phyloP scores from a whole-genome alignment of 2,888 invertebrate genomes.

The Trichopria drosophilae region DNA sequence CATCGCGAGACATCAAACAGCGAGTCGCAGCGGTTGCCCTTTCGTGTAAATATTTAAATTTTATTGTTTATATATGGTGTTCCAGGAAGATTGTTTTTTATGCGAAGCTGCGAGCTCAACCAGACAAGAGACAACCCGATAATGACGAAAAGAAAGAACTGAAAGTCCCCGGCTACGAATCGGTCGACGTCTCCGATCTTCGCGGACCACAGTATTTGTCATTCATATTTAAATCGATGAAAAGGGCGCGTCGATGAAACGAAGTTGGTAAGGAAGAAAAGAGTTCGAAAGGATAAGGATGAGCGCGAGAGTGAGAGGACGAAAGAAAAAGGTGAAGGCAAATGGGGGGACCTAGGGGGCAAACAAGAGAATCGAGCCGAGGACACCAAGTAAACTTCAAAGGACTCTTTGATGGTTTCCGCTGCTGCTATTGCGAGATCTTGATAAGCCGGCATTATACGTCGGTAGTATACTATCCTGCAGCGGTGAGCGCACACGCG shows the following conservation, averaged over 20 bases:
- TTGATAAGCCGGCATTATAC: slow-evolving; percentile 55
- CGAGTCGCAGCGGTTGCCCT: too few relatives aligned
- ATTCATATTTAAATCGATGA: slow-evolving; percentile 24
- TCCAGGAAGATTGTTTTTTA: too few relatives aligned
- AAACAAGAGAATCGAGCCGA: slow-evolving; percentile 41
- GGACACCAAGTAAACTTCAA: slow-evolving; percentile 55
- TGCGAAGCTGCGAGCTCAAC: too few relatives aligned
- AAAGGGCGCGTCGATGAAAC: slow-evolving; percentile 12
- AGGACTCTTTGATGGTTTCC: slow-evolving; percentile 56
- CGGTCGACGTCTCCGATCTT: too few relatives aligned
- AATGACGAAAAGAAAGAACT: too few relatives aligned
- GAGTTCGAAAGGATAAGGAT: slow-evolving; percentile 9
- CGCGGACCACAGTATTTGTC: slow-evolving; percentile 20
- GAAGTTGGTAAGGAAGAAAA: slow-evolving; percentile 5
- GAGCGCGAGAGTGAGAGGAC: slow-evolving; percentile 9
- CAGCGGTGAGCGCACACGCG: slow-evolving; percentile 29
- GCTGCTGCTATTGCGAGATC: slow-evolving; percentile 54
- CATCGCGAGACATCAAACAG: too few relatives aligned
- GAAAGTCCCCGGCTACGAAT: too few relatives aligned
- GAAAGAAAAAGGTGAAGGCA: slow-evolving; percentile 27
- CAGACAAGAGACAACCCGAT: too few relatives aligned
- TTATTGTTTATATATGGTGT: too few relatives aligned
- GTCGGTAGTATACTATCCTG: slow-evolving; percentile 46
- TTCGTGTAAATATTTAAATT: too few relatives aligned
- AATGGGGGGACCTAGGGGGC: slow-evolving; percentile 31